Evolutionary conservation across 2,797 vertebrate species (phyloP), one percentile per base, ranked within the genome.

Genomic region (Crocidura indochinensis): DNA sequence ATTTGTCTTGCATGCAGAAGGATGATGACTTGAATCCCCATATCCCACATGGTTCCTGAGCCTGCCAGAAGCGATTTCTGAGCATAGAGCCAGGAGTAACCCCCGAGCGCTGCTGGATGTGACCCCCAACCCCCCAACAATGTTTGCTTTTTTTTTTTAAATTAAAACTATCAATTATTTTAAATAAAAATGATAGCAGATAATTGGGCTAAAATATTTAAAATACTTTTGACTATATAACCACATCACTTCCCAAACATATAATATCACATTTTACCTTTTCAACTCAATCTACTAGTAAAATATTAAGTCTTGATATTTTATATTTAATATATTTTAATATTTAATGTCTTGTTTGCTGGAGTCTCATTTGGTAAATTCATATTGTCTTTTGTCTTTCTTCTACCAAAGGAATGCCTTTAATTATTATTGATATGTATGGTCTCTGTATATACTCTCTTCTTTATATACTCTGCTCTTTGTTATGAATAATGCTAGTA

Each of bases 161-260:
- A 65, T 83, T 84, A 74, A 84, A 81, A 84, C 38, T 67, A 47
- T 79, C 60, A 53, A 85, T 86, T 77, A 38, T 60, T 77, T 89
- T 81, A 31, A 60, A 60, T 60, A 60, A 71, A 77, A 81, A 78
- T 84, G 26, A 71, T 91, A 78, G 8, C 17, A 68, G 31, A 72
- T 92, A 67, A 90, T 56, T 67, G 10, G 8, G 64, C 88, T 46
- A 84, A 68, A 88, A 76, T 29, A 90, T 85, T 94, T 82, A 38
- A 88, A 95, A 64, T 83, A 60, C 29, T 2, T 31, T 76, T 79
- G 47, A 81, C 53, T 51, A 2, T 83, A 65, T 56, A 72, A 60
- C 26, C 49, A 77, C 67, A 11, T 78, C 81, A 6, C 38, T 91
- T 82, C 47, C 6, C 38, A 51, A 68, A 80, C 72, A 49, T 44